These are phyloP conservation scores for Stenodema calcarata DNA, from an alignment of 2,888 invertebrate genomes.

Conservation along the genomic window DNA sequence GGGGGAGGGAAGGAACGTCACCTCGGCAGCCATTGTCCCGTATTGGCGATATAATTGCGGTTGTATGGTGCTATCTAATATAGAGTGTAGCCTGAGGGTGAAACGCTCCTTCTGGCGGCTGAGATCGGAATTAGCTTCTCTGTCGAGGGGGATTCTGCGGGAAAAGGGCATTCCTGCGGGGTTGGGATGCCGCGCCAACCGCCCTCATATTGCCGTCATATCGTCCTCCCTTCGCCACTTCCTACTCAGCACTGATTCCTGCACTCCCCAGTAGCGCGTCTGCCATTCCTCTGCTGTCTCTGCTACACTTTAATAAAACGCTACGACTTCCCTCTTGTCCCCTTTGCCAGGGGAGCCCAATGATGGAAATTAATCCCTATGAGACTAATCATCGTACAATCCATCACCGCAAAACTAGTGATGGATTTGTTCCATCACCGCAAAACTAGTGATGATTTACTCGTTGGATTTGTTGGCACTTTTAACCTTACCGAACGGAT, in stretches of 20 bases:
- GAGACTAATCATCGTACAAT: neutral
- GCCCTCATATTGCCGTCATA: conserved; percentile 40
- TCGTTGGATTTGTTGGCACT: no score
- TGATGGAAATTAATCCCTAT: neutral
- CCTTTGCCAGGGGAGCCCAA: neutral
- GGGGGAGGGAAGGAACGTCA: neutral
- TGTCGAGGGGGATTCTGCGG: neutral
- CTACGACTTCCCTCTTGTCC: neutral
- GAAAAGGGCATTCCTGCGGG: conserved; percentile 21
- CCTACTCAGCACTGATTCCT: conserved; percentile 23
- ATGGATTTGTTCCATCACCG: no score
- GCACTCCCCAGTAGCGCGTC: neutral
- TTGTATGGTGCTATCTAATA: conserved; percentile 39
- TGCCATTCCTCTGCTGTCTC: neutral
- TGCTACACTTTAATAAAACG: neutral
- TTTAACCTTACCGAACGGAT: no score
- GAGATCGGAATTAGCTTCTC: conserved; percentile 24
- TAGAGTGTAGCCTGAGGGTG: conserved; percentile 25
- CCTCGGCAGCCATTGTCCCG: conserved; percentile 17
- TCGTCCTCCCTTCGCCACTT: neutral
- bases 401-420: neutral
- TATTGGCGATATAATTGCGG: conserved; percentile 44
- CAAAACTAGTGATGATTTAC: no score
- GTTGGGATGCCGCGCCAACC: conserved; percentile 6
- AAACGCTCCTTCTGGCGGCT: neutral